These are phyloP conservation scores for Rhynchophorus ferrugineus DNA, from an alignment of 1,140 invertebrate genomes.

Conservation along the genomic window DNA sequence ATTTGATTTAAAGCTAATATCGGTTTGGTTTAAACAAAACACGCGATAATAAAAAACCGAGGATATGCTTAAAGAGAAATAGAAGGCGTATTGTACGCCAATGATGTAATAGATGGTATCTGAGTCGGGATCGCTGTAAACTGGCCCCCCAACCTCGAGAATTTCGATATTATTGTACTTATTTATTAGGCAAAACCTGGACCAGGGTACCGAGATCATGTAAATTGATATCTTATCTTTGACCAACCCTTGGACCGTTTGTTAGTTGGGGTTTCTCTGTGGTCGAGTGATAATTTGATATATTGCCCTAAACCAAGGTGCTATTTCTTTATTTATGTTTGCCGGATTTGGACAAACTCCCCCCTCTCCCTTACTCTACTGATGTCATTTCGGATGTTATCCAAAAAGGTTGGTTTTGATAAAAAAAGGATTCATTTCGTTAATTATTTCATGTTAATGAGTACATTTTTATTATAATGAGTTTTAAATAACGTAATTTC, in stretches of 20 bases:
- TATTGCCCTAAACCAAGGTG: slow-evolving; percentile 9
- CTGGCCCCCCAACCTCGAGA: slow-evolving; percentile 13
- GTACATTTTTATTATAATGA: too few species aligned
- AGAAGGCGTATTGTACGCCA: too few species aligned
- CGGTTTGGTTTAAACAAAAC: too few species aligned
- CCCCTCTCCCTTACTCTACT: too few species aligned
- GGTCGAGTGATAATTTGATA: slow-evolving; percentile 21
- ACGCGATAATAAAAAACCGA: too few species aligned
- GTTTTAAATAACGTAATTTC: too few species aligned
- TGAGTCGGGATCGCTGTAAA: slow-evolving; percentile 6
- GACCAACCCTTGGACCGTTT: slow-evolving; percentile 15
- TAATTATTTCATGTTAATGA: too few species aligned
- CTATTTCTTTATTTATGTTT: slow-evolving; percentile 2
- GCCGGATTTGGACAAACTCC: not conserved
- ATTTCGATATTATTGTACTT: slow-evolving; percentile 23
- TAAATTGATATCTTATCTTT: slow-evolving; percentile 21
- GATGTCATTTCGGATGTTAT: too few species aligned
- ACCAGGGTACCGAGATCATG: slow-evolving; percentile 17
- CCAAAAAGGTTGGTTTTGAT: too few species aligned
- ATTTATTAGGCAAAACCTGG: slow-evolving; percentile 23
- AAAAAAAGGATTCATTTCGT: too few species aligned
- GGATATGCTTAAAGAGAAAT: too few species aligned
- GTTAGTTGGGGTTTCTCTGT: slow-evolving; percentile 15
- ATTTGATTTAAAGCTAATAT: too few species aligned
- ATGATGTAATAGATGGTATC: slow-evolving; percentile 13